These are phyloP conservation scores for Naja naja DNA, from an alignment of 2,113 vertebrate genomes.

Conservation along the genomic window DNA sequence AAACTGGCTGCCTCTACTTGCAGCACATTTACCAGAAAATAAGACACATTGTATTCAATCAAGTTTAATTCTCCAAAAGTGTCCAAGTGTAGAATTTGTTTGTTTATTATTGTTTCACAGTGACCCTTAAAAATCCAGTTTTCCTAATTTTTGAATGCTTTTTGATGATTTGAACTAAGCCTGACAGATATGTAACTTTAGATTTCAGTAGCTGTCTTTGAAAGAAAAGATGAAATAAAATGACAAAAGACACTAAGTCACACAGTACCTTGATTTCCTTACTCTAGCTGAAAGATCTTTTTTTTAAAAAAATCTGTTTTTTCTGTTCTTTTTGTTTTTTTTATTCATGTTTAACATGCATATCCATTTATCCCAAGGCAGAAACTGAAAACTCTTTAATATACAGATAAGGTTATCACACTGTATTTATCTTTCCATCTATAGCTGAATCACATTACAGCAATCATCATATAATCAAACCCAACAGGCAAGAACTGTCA, in stretches of 20 bases:
- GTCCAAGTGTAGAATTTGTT: neutral
- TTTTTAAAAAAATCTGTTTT: neutral
- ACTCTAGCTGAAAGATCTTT: neutral
- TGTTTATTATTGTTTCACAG: slow-evolving; percentile 22
- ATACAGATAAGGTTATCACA: neutral
- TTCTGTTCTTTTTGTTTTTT: neutral
- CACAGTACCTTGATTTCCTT: neutral
- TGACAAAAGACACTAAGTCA: neutral
- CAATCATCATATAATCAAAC: slow-evolving; percentile 12
- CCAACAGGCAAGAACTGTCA: neutral
- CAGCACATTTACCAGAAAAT: neutral
- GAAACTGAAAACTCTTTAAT: slow-evolving; percentile 9
- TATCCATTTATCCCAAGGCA: slow-evolving; percentile 8
- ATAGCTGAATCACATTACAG: neutral
- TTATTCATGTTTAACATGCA: neutral
- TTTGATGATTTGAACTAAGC: slow-evolving; percentile 5
- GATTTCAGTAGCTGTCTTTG: neutral
- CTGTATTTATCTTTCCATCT: slow-evolving; percentile 12
- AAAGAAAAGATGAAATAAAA: neutral
- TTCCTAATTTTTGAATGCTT: slow-evolving; percentile 15
- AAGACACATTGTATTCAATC: neutral
- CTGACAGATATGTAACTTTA: slow-evolving; percentile 9
- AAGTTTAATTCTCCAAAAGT: neutral
- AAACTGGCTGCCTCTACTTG: neutral
- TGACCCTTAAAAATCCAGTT: slow-evolving; percentile 22